Conservation (phyloP, 2,113 vertebrate genomes). For the Craseonycteris thonglongyai region DNA sequence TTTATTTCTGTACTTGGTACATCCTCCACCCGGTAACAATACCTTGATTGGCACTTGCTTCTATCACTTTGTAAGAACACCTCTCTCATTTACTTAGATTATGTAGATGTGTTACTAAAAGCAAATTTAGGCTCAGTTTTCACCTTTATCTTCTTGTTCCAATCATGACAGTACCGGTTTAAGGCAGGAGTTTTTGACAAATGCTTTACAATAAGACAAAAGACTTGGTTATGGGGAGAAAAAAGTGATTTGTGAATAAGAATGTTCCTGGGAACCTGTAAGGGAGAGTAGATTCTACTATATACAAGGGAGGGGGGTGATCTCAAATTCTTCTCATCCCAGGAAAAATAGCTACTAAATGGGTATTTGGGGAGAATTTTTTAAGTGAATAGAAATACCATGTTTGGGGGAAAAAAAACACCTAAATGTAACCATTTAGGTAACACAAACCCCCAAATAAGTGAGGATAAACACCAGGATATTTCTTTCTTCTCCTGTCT, state of each 20-base stretch:
- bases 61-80: not conserved
- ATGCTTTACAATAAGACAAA: not conserved
- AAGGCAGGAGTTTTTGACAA: slow-evolving; percentile 12
- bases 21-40: not conserved
- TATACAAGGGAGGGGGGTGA: not conserved
- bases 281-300: not conserved
- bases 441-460: not conserved
- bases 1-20: not conserved
- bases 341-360: not conserved
- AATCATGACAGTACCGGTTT: not conserved
- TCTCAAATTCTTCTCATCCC: not conserved
- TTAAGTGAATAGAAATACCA: not conserved
- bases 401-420: not conserved
- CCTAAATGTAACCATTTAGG: not conserved
- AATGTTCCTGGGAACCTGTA: not conserved
- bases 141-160: not conserved
- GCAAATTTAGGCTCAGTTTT: not conserved
- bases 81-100: not conserved
- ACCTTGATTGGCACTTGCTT: not conserved
- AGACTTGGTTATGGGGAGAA: not conserved
- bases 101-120: not conserved
- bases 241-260: not conserved
- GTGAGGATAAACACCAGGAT: not conserved
- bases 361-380: not conserved
- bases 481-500: not conserved